These are phyloP conservation scores for Rhinella marina DNA, from an alignment of 2,797 vertebrate genomes.

Conservation along the genomic window DNA sequence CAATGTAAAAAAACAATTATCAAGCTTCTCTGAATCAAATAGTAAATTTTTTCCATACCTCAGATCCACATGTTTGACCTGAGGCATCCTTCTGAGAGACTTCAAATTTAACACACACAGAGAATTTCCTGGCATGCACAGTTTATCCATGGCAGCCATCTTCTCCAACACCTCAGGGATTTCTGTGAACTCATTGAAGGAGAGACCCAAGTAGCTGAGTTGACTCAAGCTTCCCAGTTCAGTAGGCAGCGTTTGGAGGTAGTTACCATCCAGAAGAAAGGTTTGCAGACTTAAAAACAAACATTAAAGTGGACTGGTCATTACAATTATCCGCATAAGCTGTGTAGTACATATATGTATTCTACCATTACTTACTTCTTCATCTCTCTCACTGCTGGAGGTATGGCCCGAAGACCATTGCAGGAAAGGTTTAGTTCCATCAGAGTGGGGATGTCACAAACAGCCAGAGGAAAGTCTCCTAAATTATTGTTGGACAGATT, in stretches of 20 bases:
- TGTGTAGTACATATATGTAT: not conserved
- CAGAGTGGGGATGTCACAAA: conserved; percentile 88
- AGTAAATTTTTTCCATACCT: conserved; percentile 75
- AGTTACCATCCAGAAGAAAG: conserved; percentile 94
- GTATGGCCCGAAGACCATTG: conserved; percentile 86
- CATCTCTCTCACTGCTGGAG: conserved; percentile 84
- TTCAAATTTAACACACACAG: conserved; percentile 82
- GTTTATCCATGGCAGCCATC: conserved; percentile 86
- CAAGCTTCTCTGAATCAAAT: not conserved
- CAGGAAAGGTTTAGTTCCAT: conserved; percentile 95
- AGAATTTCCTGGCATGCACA: conserved; percentile 95
- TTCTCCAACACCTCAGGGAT: conserved; percentile 90
- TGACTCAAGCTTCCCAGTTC: conserved; percentile 88
- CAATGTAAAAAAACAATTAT: not conserved
- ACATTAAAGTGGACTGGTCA: not conserved
- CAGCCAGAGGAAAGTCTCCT: conserved; percentile 85
- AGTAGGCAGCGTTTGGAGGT: conserved; percentile 85
- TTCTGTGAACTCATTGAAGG: conserved; percentile 92
- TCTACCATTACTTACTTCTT: conserved; percentile 80
- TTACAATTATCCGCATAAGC: not conserved
- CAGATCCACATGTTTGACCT: conserved; percentile 91
- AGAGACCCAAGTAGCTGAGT: conserved; percentile 89
- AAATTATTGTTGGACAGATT: conserved; percentile 97
- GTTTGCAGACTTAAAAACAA: conserved; percentile 87
- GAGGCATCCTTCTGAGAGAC: conserved; percentile 82